Percentiles rank a stretch among this genome's conserved stretches.
Conservation (phyloP, 1,140 invertebrate species). For the Bombus sibiricus region DNA sequence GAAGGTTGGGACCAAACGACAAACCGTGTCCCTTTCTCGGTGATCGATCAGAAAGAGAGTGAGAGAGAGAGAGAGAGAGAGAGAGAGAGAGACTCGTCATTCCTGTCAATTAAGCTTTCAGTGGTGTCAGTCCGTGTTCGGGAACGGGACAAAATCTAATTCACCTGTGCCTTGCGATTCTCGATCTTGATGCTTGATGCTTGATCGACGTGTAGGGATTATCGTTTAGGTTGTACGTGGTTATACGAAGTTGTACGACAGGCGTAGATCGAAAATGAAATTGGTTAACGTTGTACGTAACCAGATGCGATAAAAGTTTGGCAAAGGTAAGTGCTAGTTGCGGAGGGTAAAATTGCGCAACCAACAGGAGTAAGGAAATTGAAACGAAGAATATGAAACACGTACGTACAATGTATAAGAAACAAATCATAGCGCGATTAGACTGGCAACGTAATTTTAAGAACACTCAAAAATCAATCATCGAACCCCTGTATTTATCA, state of each 20-base stretch:
- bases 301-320: too few species aligned
- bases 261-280: neutral
- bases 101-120: slow-evolving; percentile 57
- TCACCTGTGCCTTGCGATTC: slow-evolving; percentile 19
- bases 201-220: neutral
- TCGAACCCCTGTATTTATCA: too few species aligned
- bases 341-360: too few species aligned
- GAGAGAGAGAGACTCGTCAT: slow-evolving; percentile 25
- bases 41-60: slow-evolving; percentile 32
- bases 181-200: neutral
- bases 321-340: too few species aligned
- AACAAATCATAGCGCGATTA: too few species aligned
- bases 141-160: slow-evolving; percentile 36
- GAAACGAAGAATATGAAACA: fast-evolving
- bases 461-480: neutral
- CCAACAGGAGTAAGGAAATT: too few species aligned
- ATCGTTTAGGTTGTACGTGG: neutral
- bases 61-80: too few species aligned
- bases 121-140: slow-evolving; percentile 31
- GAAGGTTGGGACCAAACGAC: slow-evolving; percentile 20
- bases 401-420: too few species aligned
- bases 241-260: neutral
- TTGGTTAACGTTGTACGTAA: too few species aligned
- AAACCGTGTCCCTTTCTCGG: slow-evolving; percentile 23
- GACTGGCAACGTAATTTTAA: too few species aligned